Evolutionary conservation across 1,140 invertebrate genomes (phyloP).

Genomic region (Drosophila virilis): DNA sequence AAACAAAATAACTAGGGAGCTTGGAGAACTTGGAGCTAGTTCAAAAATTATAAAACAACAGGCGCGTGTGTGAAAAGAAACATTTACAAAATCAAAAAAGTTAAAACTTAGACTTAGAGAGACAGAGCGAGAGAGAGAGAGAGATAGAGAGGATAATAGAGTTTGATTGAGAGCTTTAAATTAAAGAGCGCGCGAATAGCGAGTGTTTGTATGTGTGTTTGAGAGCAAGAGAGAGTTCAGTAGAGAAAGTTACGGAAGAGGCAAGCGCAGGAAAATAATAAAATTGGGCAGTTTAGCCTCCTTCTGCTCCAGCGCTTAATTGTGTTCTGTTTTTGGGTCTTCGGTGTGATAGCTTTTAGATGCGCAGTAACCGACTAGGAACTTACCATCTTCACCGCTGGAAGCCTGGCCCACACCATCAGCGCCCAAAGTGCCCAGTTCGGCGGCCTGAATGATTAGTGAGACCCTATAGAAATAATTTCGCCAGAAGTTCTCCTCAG

Average conservation of each 20-base stretch:
- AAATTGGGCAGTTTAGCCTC: slow-evolving; percentile 7
- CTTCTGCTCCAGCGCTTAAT: slow-evolving; percentile 10
- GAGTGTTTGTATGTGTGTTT: slow-evolving; percentile 62
- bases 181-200: slow-evolving; percentile 71
- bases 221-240: slow-evolving; percentile 23
- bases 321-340: slow-evolving; percentile 30
- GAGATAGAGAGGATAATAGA: slow-evolving; percentile 40
- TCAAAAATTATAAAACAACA: slow-evolving; percentile 58
- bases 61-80: slow-evolving; percentile 69
- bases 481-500: slow-evolving; percentile 99
- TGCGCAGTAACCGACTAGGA: slow-evolving; percentile 7
- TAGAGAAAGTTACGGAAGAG: slow-evolving; percentile 45
- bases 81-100: slow-evolving; percentile 34
- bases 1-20: slow-evolving; percentile 52
- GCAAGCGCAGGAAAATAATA: slow-evolving; percentile 45
- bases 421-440: slow-evolving; percentile 86
- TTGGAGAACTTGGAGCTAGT: slow-evolving; percentile 54
- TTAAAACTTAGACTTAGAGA: slow-evolving; percentile 69
- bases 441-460: slow-evolving; percentile 98
- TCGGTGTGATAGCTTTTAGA: slow-evolving; percentile 22
- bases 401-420: slow-evolving; percentile 83
- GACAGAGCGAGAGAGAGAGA: slow-evolving; percentile 31
- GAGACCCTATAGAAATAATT: slow-evolving; percentile 99
- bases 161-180: slow-evolving; percentile 47
- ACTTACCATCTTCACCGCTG: slow-evolving; percentile 84